Conservation (phyloP, 2,888 invertebrate species). For the Drosophila pseudotakahashii region DNA sequence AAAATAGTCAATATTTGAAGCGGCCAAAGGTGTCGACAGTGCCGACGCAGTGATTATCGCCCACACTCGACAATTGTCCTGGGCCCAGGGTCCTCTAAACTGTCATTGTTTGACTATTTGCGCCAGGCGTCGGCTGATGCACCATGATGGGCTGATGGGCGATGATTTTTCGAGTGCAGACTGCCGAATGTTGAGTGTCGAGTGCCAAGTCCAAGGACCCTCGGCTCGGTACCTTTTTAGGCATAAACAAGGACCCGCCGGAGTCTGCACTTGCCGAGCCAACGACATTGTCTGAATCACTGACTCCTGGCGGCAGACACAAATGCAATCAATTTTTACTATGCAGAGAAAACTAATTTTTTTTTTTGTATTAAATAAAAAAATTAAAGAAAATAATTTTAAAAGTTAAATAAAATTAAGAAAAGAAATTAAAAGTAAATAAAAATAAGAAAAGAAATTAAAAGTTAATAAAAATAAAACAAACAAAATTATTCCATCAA, state of each 20-base stretch:
- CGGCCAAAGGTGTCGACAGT: conserved; percentile 40
- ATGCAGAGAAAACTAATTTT: conserved; percentile 6
- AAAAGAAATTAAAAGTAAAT: too few relatives aligned
- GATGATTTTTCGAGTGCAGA: background rate
- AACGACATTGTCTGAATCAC: conserved; percentile 56
- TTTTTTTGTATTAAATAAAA: too few relatives aligned
- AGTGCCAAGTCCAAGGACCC: conserved; percentile 65
- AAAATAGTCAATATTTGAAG: conserved; percentile 66
- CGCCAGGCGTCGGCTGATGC: conserved; percentile 1
- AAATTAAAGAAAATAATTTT: background rate
- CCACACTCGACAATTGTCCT: conserved; percentile 52
- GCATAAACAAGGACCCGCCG: conserved; percentile 61
- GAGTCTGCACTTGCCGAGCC: conserved; percentile 62
- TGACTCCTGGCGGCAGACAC: conserved; percentile 52
- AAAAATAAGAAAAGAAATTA: too few relatives aligned
- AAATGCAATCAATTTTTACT: conserved; percentile 70
- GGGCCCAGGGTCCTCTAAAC: conserved; percentile 42
- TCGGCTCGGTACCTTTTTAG: conserved; percentile 60
- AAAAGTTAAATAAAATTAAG: background rate
- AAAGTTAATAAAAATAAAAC: too few relatives aligned
- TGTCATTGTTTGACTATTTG: conserved; percentile 73
- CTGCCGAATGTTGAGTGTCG: background rate
- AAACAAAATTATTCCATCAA: too few relatives aligned
- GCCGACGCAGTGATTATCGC: conserved; percentile 54
- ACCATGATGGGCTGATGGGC: background rate